A percentile compares a stretch with the other conserved stretches of the same genome.
Evolutionary conservation across 2,888 invertebrate genomes (phyloP).

Genomic region (Caenorhabditis macrosperma): DNA sequence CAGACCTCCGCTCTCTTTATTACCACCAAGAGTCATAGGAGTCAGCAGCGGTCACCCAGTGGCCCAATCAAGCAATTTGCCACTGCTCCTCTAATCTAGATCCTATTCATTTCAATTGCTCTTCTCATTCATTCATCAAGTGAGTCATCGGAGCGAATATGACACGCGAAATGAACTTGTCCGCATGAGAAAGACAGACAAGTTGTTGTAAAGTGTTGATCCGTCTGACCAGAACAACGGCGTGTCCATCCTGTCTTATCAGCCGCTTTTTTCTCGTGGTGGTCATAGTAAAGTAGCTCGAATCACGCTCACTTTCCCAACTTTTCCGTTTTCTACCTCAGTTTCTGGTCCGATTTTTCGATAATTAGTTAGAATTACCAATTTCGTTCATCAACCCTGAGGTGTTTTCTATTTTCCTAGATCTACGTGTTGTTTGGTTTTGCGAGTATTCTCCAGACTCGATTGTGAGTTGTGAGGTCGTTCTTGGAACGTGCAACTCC

Average conservation of each 20-base stretch:
- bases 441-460: no score
- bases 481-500: no score
- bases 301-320: no score
- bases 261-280: not conserved
- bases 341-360: no score
- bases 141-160: not conserved
- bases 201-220: slow-evolving; percentile 7
- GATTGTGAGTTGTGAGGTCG: no score
- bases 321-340: not conserved
- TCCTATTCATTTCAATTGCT: slow-evolving; percentile 42
- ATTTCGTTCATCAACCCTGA: no score
- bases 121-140: slow-evolving; percentile 26
- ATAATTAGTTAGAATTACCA: no score
- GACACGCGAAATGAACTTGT: not conserved
- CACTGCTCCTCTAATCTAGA: slow-evolving; percentile 28
- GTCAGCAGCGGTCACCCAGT: no score
- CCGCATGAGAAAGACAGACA: not conserved
- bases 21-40: slow-evolving; percentile 47
- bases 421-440: no score
- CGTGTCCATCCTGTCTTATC: not conserved
- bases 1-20: slow-evolving; percentile 44
- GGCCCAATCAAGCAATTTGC: slow-evolving; percentile 49
- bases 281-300: no score
- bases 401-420: no score
- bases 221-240: not conserved